Percentiles rank a stretch among this genome's conserved stretches.
phyloP scores from a whole-genome alignment of 1,140 invertebrate genomes.

The Cotesia typhae region DNA sequence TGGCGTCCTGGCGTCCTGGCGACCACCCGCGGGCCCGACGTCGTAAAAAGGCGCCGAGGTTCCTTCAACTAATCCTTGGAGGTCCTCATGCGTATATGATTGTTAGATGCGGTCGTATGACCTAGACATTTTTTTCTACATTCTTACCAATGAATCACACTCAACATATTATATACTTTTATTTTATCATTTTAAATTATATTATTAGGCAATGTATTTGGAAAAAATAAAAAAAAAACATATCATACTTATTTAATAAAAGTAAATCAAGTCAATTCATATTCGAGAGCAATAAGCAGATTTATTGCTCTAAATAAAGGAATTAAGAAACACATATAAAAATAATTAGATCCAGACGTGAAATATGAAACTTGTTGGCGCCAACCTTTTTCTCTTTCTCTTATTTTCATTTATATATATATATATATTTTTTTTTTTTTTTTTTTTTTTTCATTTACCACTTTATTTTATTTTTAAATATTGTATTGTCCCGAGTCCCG shows the following conservation, averaged over 20 bases:
- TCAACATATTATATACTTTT: too few species aligned
- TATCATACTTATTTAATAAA: too few species aligned
- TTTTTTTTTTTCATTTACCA: background rate
- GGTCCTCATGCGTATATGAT: conserved; percentile 15
- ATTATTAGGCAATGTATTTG: too few species aligned
- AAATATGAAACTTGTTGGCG: conserved; percentile 62
- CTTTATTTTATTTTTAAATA: too few species aligned
- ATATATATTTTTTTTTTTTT: conserved; percentile 35
- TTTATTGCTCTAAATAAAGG: background rate
- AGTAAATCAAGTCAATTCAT: too few species aligned
- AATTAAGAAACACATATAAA: conserved; percentile 13
- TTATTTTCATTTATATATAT: background rate
- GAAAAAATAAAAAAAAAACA: too few species aligned
- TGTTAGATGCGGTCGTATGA: background rate
- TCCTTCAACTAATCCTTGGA: conserved; percentile 30
- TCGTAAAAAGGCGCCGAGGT: conserved; percentile 37
- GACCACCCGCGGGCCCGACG: conserved; percentile 57
- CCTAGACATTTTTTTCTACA: background rate
- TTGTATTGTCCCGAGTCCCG: too few species aligned
- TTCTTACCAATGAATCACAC: too few species aligned
- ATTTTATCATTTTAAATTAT: too few species aligned
- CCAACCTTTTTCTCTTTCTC: conserved; percentile 43
- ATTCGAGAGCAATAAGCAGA: too few species aligned
- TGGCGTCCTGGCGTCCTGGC: conserved; percentile 14
- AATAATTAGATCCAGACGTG: conserved; percentile 50